Percentiles rank a stretch among this genome's conserved stretches.
These are phyloP conservation scores for Carassius carassius DNA, from an alignment of 2,113 vertebrate genomes.

Conservation along the genomic window DNA sequence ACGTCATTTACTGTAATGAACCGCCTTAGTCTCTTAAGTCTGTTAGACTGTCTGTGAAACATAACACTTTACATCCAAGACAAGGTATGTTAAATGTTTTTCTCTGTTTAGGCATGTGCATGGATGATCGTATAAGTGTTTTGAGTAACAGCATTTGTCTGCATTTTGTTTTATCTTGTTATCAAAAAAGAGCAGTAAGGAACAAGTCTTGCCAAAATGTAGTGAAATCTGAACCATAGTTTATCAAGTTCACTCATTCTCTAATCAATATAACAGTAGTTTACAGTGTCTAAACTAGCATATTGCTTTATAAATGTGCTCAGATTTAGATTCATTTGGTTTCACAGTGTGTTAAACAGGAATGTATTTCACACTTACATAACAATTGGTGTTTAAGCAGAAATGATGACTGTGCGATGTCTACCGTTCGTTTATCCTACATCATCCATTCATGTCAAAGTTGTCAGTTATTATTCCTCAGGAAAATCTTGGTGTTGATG, in stretches of 20 bases:
- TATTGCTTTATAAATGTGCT: not conserved
- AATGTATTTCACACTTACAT: not conserved
- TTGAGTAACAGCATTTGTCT: not conserved
- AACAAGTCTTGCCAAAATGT: not conserved
- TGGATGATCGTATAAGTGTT: not conserved
- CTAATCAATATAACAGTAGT: not conserved
- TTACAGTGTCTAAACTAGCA: not conserved
- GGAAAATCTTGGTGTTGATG: not conserved
- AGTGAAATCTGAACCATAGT: not conserved
- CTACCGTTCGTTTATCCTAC: not conserved
- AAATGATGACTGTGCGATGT: not conserved
- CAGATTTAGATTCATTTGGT: not conserved
- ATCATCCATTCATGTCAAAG: not conserved
- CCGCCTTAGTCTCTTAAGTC: not conserved
- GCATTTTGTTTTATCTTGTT: not conserved
- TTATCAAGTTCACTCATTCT: not conserved
- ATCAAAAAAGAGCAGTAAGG: not conserved
- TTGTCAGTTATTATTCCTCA: not conserved
- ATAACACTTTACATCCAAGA: not conserved
- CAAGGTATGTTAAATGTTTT: not conserved
- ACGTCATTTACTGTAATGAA: not conserved
- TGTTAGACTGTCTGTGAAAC: slow-evolving; percentile 18
- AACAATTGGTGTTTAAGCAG: not conserved
- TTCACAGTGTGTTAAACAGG: not conserved
- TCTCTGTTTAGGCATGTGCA: not conserved